Evolutionary conservation across 2,888 invertebrate genomes (phyloP).

Genomic region (Heliconius erato): DNA sequence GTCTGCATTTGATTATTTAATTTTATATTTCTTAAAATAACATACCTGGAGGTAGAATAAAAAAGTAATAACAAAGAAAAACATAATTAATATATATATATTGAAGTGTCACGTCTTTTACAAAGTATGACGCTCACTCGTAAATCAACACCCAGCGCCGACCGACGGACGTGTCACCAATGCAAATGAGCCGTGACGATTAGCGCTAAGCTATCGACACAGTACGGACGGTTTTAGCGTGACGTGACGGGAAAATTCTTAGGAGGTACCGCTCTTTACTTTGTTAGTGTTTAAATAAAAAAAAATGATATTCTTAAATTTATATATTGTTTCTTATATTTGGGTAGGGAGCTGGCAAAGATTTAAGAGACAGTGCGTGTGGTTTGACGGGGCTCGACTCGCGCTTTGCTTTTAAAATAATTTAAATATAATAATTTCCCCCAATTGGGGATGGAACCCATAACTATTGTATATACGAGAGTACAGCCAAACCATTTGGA

Average conservation of each 20-base stretch:
- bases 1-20: too few species aligned
- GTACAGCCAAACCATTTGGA: too few species aligned
- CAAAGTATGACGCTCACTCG: conserved; percentile 15
- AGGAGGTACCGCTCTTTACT: neutral
- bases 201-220: conserved; percentile 34
- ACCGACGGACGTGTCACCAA: conserved; percentile 37
- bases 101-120: conserved; percentile 8
- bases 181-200: conserved; percentile 41
- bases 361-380: too few species aligned
- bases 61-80: neutral
- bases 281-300: neutral
- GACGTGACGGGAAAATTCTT: neutral
- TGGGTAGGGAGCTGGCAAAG: too few species aligned
- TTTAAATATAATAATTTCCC: too few species aligned
- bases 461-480: too few species aligned
- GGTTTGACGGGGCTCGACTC: too few species aligned
- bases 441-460: too few species aligned
- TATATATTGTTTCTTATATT: neutral
- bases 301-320: neutral
- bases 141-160: conserved; percentile 32
- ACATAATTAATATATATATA: neutral
- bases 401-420: too few species aligned
- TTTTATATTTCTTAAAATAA: too few species aligned
- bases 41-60: neutral
- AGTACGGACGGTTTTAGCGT: conserved; percentile 27